Conservation (phyloP, 2,888 invertebrate species). For the Dysmachus trigonus region DNA sequence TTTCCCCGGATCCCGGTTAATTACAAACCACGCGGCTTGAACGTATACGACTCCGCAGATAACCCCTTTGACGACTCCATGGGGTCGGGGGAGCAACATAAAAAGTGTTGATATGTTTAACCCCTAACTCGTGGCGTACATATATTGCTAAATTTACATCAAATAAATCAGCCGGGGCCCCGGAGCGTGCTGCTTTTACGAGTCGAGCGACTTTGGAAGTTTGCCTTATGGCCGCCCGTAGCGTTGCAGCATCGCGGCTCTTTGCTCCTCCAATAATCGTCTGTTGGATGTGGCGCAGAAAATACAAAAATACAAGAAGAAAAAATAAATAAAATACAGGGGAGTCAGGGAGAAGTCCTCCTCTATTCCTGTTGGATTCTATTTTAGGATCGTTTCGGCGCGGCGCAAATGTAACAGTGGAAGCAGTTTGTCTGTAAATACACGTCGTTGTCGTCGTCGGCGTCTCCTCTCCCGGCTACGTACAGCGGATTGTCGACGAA, state of each 20-base stretch:
- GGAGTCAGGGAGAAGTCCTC: background rate
- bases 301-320: background rate
- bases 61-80: background rate
- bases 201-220: slow-evolving; percentile 1
- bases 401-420: slow-evolving; percentile 17
- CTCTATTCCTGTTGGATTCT: slow-evolving; percentile 34
- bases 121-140: slow-evolving; percentile 12
- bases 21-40: background rate
- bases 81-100: background rate
- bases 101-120: slow-evolving; percentile 28
- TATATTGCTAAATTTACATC: slow-evolving; percentile 40
- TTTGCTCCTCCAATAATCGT: background rate
- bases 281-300: background rate
- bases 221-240: background rate
- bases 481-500: background rate
- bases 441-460: background rate
- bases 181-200: background rate
- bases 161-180: slow-evolving; percentile 22
- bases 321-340: background rate
- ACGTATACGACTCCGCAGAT: background rate
- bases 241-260: background rate
- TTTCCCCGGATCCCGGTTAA: background rate
- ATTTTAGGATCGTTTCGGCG: slow-evolving; percentile 21
- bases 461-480: background rate
- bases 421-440: slow-evolving; percentile 34